Conservation (phyloP, 2,113 vertebrate species). For the Hystrix cristata region DNA sequence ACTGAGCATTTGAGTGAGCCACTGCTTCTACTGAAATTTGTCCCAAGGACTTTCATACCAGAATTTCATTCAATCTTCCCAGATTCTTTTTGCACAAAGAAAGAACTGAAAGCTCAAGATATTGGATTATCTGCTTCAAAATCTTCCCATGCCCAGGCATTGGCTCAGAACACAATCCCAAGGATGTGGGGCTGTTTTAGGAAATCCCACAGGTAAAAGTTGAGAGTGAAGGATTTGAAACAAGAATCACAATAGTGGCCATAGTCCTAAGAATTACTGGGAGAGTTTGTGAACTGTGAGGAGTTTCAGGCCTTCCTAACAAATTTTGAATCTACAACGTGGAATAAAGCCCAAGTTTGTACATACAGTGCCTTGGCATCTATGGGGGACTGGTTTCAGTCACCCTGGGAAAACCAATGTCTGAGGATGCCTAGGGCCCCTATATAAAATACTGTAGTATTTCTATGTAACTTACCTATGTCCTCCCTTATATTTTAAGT, state of each 20-base stretch:
- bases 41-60: not conserved
- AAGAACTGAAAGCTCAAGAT: not conserved
- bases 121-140: not conserved
- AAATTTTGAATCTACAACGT: not conserved
- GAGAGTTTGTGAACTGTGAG: not conserved
- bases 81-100: not conserved
- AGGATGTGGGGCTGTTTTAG: accelerated
- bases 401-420: not conserved
- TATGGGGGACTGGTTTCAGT: not conserved
- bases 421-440: not conserved
- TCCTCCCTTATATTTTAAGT: not conserved
- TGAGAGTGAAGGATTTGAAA: not conserved
- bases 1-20: not conserved
- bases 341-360: not conserved
- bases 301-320: not conserved
- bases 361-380: not conserved
- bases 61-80: not conserved
- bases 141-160: not conserved
- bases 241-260: not conserved
- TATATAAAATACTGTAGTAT: not conserved
- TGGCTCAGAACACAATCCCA: not conserved
- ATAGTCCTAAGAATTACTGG: not conserved
- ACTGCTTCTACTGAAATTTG: not conserved
- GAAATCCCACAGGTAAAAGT: not conserved
- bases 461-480: not conserved